These are phyloP conservation scores for Lampropteryx suffumata DNA, from an alignment of 2,888 invertebrate species.

Conservation along the genomic window DNA sequence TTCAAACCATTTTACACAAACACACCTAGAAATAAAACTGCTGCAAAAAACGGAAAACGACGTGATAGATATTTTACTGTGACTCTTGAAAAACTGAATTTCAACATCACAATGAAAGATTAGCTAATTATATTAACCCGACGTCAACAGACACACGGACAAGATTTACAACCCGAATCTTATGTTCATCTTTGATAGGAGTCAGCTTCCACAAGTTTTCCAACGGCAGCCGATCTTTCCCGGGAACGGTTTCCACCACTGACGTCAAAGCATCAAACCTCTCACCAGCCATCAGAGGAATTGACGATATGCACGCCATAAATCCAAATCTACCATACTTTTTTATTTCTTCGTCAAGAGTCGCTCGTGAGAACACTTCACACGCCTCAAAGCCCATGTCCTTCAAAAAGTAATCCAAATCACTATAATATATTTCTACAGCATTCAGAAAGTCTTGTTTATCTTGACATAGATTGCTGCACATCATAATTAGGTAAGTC, in stretches of 20 bases:
- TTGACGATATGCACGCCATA: slow-evolving; percentile 45
- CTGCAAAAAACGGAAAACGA: no score
- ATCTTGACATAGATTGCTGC: slow-evolving; percentile 37
- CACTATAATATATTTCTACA: slow-evolving; percentile 46
- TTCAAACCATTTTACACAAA: no score
- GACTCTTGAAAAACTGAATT: no score
- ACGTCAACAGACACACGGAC: slow-evolving; percentile 52
- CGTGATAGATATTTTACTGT: no score
- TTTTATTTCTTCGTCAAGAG: slow-evolving; percentile 48
- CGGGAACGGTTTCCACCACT: slow-evolving; percentile 37
- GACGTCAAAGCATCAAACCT: slow-evolving; percentile 45
- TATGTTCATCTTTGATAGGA: slow-evolving; percentile 46
- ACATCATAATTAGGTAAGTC: slow-evolving; percentile 44
- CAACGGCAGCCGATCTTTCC: slow-evolving; percentile 47
- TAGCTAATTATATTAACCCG: slow-evolving; percentile 44
- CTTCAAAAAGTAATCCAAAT: slow-evolving; percentile 45
- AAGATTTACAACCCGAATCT: slow-evolving; percentile 47
- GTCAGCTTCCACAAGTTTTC: slow-evolving; percentile 52
- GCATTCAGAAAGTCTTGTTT: slow-evolving; percentile 49
- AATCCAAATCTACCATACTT: slow-evolving; percentile 52
- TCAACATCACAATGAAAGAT: no score
- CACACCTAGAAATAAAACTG: no score
- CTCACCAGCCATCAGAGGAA: slow-evolving; percentile 49
- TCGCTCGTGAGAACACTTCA: slow-evolving; percentile 42
- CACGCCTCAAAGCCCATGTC: slow-evolving; percentile 50